Conservation (phyloP, 2,113 vertebrate species). For the Orthonyx spaldingii region DNA sequence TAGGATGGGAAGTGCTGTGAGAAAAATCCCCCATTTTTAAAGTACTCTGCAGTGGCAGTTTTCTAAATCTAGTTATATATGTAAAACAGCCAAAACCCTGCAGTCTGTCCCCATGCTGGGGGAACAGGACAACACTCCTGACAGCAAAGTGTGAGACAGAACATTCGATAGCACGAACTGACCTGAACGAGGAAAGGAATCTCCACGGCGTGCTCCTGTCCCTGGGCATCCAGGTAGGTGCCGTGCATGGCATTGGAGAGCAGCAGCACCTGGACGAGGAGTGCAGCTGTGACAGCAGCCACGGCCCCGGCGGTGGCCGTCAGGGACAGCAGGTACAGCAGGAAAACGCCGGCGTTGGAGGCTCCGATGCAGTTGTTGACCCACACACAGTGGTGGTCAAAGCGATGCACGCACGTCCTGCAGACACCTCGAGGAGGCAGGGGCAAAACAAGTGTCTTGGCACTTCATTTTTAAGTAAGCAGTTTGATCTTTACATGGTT, state of each 20-base stretch:
- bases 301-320: slow-evolving; percentile 70
- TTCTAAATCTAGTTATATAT: background rate
- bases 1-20: background rate
- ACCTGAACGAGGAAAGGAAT: slow-evolving; percentile 83
- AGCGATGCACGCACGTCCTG: slow-evolving; percentile 85
- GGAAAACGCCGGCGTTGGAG: slow-evolving; percentile 81
- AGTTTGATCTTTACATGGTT: background rate
- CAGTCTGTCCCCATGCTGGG: background rate
- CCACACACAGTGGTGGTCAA: slow-evolving; percentile 97
- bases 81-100: background rate
- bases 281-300: slow-evolving; percentile 59
- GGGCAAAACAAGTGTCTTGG: background rate
- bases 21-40: background rate
- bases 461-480: background rate
- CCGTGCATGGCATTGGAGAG: slow-evolving; percentile 70
- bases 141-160: background rate
- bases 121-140: background rate
- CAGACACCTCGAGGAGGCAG: slow-evolving; percentile 77
- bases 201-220: slow-evolving; percentile 73
- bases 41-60: background rate
- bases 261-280: slow-evolving; percentile 78
- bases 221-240: slow-evolving; percentile 76
- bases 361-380: slow-evolving; percentile 94
- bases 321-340: slow-evolving; percentile 84
- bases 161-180: background rate